Evolutionary conservation across 2,113 vertebrate genomes (phyloP).

Genomic region (Prinia subflava): DNA sequence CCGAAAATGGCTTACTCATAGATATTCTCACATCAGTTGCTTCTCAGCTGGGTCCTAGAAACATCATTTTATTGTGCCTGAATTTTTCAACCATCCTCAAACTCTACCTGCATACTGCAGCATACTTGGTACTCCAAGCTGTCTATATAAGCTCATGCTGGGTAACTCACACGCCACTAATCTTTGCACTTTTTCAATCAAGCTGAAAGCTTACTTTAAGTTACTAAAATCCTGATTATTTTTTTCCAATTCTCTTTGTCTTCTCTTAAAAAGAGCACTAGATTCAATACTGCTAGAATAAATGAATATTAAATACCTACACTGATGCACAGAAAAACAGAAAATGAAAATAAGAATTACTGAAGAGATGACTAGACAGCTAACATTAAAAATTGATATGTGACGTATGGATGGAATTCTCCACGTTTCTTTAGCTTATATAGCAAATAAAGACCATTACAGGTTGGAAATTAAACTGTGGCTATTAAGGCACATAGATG

Average conservation of each 20-base stretch:
- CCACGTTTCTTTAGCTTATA: neutral
- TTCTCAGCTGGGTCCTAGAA: neutral
- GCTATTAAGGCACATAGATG: neutral
- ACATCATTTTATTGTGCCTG: neutral
- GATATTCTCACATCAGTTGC: neutral
- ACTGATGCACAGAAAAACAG: neutral
- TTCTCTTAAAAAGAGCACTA: neutral
- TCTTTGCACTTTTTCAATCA: neutral
- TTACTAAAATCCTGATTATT: neutral
- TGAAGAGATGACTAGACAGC: neutral
- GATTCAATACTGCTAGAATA: neutral
- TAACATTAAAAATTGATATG: neutral
- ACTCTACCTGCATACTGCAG: neutral
- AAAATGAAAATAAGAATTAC: neutral
- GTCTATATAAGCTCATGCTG: rapidly evolving
- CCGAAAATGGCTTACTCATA: neutral
- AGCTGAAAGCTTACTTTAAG: neutral
- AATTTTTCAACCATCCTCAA: neutral
- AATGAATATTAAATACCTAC: neutral
- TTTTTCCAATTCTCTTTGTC: neutral
- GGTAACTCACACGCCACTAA: neutral
- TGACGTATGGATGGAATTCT: neutral
- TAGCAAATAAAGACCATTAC: neutral
- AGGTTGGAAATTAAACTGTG: neutral
- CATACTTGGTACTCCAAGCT: neutral